A percentile compares a stretch with the other conserved stretches of the same genome.
Conservation (phyloP, 2,797 vertebrate species). For the Halcyon smyrnensis region DNA sequence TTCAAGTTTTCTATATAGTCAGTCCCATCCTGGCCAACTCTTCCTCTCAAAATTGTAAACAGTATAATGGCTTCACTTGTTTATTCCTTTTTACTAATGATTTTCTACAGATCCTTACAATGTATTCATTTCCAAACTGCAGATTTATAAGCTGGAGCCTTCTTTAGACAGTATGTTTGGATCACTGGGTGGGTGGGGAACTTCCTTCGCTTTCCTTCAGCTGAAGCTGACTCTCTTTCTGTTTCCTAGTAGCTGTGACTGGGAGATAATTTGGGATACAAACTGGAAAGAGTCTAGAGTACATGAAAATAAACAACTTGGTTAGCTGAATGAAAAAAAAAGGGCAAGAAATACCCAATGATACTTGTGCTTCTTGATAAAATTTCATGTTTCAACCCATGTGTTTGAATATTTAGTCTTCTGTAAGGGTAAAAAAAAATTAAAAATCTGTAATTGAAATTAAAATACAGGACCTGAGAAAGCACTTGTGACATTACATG, state of each 20-base stretch:
- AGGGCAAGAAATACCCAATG: rapidly evolving
- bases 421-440: not conserved
- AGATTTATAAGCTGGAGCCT: not conserved
- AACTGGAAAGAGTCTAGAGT: not conserved
- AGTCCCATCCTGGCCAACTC: not conserved
- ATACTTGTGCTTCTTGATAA: not conserved
- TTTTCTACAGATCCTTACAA: not conserved
- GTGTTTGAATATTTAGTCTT: not conserved
- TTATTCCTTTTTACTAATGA: not conserved
- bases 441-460: not conserved
- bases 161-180: not conserved
- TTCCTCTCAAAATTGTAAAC: not conserved
- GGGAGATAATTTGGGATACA: not conserved
- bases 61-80: not conserved
- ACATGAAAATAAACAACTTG: not conserved
- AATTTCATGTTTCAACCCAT: not conserved
- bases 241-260: not conserved
- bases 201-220: not conserved
- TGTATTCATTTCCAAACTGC: not conserved
- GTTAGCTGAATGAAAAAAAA: not conserved
- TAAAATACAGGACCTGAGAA: not conserved
- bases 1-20: not conserved
- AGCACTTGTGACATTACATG: not conserved
- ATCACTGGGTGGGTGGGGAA: not conserved
- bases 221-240: not conserved